Conservation (phyloP, 1,140 invertebrate species). For the Conopomorpha cramerella region DNA sequence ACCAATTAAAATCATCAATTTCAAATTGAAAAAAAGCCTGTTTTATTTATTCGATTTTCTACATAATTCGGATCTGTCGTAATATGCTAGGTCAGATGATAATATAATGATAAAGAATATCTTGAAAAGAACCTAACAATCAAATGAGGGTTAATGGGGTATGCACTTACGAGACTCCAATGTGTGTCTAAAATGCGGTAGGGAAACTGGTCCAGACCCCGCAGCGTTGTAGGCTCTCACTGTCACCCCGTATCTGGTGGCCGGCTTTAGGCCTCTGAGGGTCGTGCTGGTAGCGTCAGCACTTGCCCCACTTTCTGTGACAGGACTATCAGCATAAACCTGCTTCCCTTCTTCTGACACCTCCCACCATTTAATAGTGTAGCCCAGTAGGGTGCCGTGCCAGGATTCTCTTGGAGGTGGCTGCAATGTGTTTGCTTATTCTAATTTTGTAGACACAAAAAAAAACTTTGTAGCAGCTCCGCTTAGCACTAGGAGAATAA, state of each 20-base stretch:
- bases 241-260: conserved; percentile 81
- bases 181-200: conserved; percentile 76
- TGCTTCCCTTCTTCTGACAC: conserved; percentile 36
- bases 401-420: conserved; percentile 74
- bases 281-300: conserved; percentile 66
- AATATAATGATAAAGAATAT: too few species aligned
- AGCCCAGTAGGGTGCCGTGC: conserved; percentile 82
- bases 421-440: too few species aligned
- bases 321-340: conserved; percentile 22
- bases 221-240: conserved; percentile 88
- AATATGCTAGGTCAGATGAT: too few species aligned
- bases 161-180: conserved; percentile 80
- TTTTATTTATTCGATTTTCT: too few species aligned
- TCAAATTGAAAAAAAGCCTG: too few species aligned
- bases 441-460: too few species aligned
- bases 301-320: conserved; percentile 57
- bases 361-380: conserved; percentile 73
- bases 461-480: too few species aligned
- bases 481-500: too few species aligned
- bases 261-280: conserved; percentile 75
- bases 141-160: too few species aligned
- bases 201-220: conserved; percentile 80
- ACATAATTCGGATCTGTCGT: too few species aligned
- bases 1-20: too few species aligned
- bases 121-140: too few species aligned